A percentile compares a stretch with the other conserved stretches of the same genome.
These are phyloP conservation scores for Poeciliopsis retropinna DNA, from an alignment of 2,113 vertebrate genomes.

Conservation along the genomic window DNA sequence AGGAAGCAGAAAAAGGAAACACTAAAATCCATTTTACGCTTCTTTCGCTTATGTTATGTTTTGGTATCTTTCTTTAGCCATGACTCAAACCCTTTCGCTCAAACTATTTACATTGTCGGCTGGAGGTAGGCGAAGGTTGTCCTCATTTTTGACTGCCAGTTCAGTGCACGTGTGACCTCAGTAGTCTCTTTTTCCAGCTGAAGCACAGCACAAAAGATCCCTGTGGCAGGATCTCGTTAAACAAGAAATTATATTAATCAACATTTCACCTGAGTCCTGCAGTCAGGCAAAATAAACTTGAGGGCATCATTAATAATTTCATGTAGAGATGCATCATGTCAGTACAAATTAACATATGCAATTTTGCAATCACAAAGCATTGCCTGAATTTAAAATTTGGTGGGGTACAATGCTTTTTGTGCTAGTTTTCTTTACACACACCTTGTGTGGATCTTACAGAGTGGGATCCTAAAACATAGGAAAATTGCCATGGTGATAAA, in stretches of 20 bases:
- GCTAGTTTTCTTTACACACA: neutral
- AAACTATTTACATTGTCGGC: neutral
- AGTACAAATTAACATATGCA: neutral
- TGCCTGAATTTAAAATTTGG: neutral
- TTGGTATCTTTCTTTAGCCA: constrained; percentile 2
- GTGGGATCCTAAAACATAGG: too few species aligned
- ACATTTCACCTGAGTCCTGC: constrained; percentile 5
- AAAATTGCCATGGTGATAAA: neutral
- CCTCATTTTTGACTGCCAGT: constrained; percentile 30
- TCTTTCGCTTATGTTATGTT: constrained; percentile 4
- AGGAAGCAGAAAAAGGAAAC: constrained; percentile 28
- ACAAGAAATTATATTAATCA: constrained; percentile 47
- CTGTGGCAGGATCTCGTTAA: constrained; percentile 51
- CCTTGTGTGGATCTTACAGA: too few species aligned
- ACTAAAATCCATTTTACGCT: constrained; percentile 30
- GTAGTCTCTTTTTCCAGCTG: constrained; percentile 46
- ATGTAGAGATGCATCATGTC: neutral
- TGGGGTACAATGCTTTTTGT: neutral
- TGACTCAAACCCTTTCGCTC: constrained; percentile 18
- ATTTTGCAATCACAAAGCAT: neutral
- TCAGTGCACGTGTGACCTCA: constrained; percentile 40
- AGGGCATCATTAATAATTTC: neutral
- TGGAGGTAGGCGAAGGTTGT: constrained; percentile 8
- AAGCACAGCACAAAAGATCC: constrained; percentile 40
- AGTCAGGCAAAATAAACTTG: constrained; percentile 16